Conservation (phyloP, 2,113 vertebrate genomes). For the Stomatorhinus ivindoensis region DNA sequence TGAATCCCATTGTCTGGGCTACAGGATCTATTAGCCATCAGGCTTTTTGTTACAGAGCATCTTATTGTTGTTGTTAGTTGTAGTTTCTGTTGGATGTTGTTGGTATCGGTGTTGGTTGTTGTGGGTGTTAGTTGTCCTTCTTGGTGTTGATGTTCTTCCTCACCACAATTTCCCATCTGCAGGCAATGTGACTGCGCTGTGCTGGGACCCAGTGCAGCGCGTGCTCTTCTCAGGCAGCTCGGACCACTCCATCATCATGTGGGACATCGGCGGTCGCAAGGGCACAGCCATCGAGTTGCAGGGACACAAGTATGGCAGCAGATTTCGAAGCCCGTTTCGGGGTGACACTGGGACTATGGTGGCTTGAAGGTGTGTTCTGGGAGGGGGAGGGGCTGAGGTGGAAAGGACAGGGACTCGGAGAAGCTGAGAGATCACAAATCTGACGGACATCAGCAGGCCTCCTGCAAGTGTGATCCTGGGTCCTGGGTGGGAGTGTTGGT, state of each 20-base stretch:
- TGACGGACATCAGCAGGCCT: neutral
- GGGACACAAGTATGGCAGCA: conserved; percentile 79
- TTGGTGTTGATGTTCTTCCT: neutral
- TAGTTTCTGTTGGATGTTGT: too few species aligned
- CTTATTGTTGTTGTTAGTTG: neutral
- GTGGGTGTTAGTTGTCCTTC: neutral
- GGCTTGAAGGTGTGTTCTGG: neutral
- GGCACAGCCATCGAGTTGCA: conserved; percentile 95
- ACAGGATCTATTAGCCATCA: neutral
- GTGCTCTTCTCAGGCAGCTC: conserved; percentile 93
- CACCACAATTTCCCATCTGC: conserved; percentile 22
- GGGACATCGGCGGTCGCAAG: conserved; percentile 97
- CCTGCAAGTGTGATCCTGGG: neutral
- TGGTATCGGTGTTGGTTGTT: neutral
- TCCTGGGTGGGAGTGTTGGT: neutral
- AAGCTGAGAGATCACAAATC: neutral
- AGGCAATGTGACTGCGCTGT: conserved; percentile 91
- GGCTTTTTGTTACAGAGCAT: neutral
- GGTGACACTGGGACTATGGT: neutral
- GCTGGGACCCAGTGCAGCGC: conserved; percentile 88
- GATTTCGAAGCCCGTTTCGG: neutral
- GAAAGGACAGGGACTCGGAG: neutral
- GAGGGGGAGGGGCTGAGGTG: neutral
- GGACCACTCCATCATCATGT: conserved; percentile 98
- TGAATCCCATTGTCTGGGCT: neutral